Percentiles rank a stretch among this genome's conserved stretches.
phyloP scores from a whole-genome alignment of 2,888 invertebrate species.

The Leptopilina drosophilae region DNA sequence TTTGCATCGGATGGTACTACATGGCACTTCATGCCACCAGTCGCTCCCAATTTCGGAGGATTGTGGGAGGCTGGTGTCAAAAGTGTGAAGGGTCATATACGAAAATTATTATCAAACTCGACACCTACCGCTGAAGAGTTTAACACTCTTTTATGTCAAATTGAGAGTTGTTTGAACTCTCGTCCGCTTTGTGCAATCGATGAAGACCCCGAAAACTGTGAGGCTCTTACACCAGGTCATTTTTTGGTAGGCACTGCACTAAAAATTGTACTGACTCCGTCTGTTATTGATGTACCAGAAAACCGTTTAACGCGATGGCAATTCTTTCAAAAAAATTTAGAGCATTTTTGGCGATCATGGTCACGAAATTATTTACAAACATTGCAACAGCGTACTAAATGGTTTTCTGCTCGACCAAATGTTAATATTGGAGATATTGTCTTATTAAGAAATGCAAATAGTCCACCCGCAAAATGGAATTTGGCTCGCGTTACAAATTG shows the following conservation, averaged over 20 bases:
- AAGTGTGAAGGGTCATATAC: constrained; percentile 58
- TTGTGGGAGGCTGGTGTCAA: too few relatives aligned
- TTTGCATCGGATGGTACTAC: background rate
- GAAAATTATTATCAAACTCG: constrained; percentile 49
- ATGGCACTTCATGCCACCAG: constrained; percentile 51
- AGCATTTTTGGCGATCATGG: constrained; percentile 55
- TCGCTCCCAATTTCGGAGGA: constrained; percentile 26
- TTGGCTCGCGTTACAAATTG: background rate
- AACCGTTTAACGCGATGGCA: constrained; percentile 53
- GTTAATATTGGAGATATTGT: background rate
- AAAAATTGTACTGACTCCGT: constrained; percentile 51
- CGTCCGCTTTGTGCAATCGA: constrained; percentile 46
- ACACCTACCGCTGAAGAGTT: constrained; percentile 58
- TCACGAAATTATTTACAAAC: constrained; percentile 51
- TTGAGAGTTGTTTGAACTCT: constrained; percentile 49
- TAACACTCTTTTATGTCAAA: constrained; percentile 45
- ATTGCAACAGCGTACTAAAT: constrained; percentile 47
- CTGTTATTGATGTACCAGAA: constrained; percentile 25
- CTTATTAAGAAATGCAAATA: background rate
- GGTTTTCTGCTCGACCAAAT: constrained; percentile 52
- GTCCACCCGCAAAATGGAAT: background rate
- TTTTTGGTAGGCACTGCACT: constrained; percentile 54
- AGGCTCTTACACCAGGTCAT: constrained; percentile 55
- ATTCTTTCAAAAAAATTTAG: constrained; percentile 43
- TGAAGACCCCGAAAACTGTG: constrained; percentile 45